phyloP scores from a whole-genome alignment of 2,797 vertebrate genomes.

The Coluber constrictor region DNA sequence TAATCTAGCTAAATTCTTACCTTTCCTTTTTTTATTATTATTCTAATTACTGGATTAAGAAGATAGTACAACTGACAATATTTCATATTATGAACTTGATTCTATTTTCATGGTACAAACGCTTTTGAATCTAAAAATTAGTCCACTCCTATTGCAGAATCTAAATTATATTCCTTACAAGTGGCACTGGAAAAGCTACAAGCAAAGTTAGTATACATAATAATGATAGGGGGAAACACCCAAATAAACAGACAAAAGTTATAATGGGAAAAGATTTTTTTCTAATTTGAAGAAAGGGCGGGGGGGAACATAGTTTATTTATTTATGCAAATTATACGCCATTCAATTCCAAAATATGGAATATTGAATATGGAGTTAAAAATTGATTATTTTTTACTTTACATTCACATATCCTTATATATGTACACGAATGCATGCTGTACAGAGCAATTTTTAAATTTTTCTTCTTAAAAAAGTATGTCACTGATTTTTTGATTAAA shows the following conservation, averaged over 20 bases:
- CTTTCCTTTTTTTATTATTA: neutral
- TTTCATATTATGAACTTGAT: neutral
- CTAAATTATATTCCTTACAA: neutral
- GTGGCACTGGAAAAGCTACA: neutral
- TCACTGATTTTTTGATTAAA: neutral
- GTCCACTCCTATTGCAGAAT: neutral
- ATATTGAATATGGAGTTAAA: neutral
- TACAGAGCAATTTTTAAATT: neutral
- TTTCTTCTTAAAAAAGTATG: neutral
- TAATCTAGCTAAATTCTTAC: neutral
- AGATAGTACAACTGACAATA: neutral
- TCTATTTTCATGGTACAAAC: neutral
- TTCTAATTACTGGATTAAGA: neutral
- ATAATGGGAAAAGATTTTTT: neutral
- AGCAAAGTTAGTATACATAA: neutral
- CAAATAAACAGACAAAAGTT: neutral
- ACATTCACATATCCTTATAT: neutral
- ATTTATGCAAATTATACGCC: neutral
- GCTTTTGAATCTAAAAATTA: neutral
- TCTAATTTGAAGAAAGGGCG: neutral
- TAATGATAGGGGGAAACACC: neutral
- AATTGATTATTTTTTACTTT: neutral
- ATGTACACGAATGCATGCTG: neutral
- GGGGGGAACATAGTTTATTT: neutral
- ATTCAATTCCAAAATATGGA: neutral